A percentile compares a stretch with the other conserved stretches of the same genome.
Conservation (phyloP, 2,113 vertebrate genomes). For the Budorcas taxicolor region DNA sequence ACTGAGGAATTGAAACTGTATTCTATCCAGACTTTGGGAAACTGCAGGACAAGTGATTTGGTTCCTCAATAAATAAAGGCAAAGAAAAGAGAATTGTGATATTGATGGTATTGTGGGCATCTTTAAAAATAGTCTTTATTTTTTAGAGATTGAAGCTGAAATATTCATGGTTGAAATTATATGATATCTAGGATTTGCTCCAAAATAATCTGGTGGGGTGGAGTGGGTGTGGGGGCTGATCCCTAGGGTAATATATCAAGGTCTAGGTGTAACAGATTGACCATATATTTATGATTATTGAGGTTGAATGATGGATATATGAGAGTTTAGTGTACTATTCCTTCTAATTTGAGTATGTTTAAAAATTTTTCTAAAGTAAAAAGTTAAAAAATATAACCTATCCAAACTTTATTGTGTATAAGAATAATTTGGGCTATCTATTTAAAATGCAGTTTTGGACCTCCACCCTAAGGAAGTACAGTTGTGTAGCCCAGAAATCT, state of each 20-base stretch:
- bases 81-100: neutral
- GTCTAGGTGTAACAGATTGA: neutral
- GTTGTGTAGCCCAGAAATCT: neutral
- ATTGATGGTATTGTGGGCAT: neutral
- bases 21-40: neutral
- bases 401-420: neutral
- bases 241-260: neutral
- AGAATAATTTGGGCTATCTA: neutral
- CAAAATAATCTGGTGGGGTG: neutral
- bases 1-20: neutral
- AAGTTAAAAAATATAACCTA: neutral
- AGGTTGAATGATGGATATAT: neutral
- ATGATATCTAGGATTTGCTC: neutral
- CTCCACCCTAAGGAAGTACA: neutral
- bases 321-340: neutral
- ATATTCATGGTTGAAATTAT: neutral
- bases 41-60: neutral
- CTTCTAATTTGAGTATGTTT: neutral
- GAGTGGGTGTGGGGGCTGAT: neutral
- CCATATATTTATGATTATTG: neutral
- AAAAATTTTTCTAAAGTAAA: neutral
- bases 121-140: neutral
- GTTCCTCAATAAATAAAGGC: neutral
- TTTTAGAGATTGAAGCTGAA: constrained; percentile 4
- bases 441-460: neutral